Conservation (phyloP, 2,797 vertebrate species). For the Parauchenoglanis ngamensis region DNA sequence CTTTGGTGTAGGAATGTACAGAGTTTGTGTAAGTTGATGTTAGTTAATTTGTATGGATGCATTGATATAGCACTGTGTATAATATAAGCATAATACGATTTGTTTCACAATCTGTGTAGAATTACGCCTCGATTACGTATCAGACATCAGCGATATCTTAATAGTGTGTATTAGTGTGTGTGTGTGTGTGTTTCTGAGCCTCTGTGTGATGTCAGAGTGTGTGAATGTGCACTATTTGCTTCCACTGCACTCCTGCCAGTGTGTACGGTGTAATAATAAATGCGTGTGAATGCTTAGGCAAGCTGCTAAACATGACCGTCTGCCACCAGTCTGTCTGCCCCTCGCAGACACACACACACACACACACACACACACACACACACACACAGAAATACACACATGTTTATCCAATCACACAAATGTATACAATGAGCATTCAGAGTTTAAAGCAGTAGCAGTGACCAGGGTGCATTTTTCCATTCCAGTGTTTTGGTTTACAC, state of each 20-base stretch:
- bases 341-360: slow-evolving; percentile 24
- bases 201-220: slow-evolving; percentile 42
- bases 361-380: slow-evolving; percentile 27
- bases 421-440: background rate
- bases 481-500: background rate
- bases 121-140: background rate
- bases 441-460: background rate
- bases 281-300: slow-evolving; percentile 52
- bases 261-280: slow-evolving; percentile 54
- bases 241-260: slow-evolving; percentile 35
- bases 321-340: slow-evolving; percentile 44
- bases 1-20: background rate
- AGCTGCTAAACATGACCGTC: slow-evolving; percentile 46
- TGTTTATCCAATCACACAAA: background rate
- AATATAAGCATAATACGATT: background rate
- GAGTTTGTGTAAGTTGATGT: background rate
- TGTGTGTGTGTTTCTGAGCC: slow-evolving; percentile 7
- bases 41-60: background rate
- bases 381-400: background rate
- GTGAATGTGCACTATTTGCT: slow-evolving; percentile 50
- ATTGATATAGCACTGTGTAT: background rate
- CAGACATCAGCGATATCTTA: background rate
- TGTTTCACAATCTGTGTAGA: background rate
- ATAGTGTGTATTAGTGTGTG: slow-evolving; percentile 29
- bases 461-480: background rate